Evolutionary conservation across 2,888 invertebrate genomes (phyloP).

Genomic region (Bhutanitis thaidina): DNA sequence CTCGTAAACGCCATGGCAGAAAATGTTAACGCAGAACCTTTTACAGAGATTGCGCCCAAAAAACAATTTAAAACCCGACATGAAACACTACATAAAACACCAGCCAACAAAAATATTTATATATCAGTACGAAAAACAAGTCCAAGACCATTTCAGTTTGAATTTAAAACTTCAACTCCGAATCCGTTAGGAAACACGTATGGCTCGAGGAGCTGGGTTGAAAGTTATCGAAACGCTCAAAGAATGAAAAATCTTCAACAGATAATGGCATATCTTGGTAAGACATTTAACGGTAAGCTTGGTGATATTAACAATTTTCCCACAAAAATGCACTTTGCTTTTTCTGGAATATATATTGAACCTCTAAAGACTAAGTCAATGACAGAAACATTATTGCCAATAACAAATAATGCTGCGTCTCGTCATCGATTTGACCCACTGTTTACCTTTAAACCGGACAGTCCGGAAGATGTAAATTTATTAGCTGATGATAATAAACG

Average conservation of each 20-base stretch:
- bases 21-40: constrained; percentile 52
- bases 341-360: constrained; percentile 62
- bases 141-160: constrained; percentile 74
- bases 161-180: constrained; percentile 60
- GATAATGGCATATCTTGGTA: constrained; percentile 67
- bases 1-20: constrained; percentile 72
- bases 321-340: constrained; percentile 51
- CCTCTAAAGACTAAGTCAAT: constrained; percentile 42
- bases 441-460: constrained; percentile 85
- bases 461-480: constrained; percentile 86
- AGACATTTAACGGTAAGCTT: constrained; percentile 65
- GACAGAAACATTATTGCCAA: not conserved
- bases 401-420: constrained; percentile 27
- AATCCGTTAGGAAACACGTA: constrained; percentile 60
- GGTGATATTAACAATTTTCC: constrained; percentile 56
- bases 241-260: constrained; percentile 65
- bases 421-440: constrained; percentile 81
- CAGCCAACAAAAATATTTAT: constrained; percentile 27
- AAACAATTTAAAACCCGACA: constrained; percentile 25
- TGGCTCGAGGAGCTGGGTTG: constrained; percentile 62
- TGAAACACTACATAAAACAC: constrained; percentile 18
- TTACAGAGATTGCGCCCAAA: constrained; percentile 37
- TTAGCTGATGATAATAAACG: constrained; percentile 77
- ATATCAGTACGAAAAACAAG: constrained; percentile 58
- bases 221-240: constrained; percentile 66